Conservation (phyloP, 2,113 vertebrate genomes). For the Oncorhynchus tshawytscha region DNA sequence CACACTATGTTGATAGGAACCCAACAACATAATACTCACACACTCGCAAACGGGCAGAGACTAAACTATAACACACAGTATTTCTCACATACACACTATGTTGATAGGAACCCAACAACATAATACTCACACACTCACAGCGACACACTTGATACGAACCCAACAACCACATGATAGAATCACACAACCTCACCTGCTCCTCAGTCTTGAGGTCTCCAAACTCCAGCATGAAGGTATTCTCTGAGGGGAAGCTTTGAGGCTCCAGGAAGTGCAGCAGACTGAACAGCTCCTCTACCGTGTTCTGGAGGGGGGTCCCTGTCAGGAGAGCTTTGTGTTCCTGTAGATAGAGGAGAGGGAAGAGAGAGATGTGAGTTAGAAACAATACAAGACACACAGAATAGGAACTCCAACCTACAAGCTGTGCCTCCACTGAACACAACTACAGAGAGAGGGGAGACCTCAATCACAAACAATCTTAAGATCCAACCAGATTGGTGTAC, state of each 20-base stretch:
- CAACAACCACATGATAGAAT: not conserved
- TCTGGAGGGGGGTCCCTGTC: slow-evolving; percentile 96
- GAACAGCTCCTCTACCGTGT: slow-evolving; percentile 97
- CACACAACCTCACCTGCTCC: slow-evolving; percentile 79
- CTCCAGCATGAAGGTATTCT: slow-evolving; percentile 96
- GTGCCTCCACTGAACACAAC: not conserved
- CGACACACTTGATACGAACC: not conserved
- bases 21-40: too few species aligned
- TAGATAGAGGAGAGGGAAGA: slow-evolving; percentile 11
- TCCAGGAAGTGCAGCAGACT: slow-evolving; percentile 97
- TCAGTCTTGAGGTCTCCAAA: slow-evolving; percentile 98
- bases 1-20: too few species aligned
- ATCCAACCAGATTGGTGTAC: too few species aligned
- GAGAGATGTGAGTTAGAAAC: not conserved
- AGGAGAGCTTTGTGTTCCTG: slow-evolving; percentile 97
- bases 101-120: too few species aligned
- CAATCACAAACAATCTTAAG: too few species aligned
- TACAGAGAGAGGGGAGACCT: too few species aligned
- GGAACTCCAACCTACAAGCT: too few species aligned
- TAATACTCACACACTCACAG: not conserved
- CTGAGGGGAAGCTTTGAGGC: slow-evolving; percentile 89
- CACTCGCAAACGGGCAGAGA: too few species aligned
- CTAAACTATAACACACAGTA: too few species aligned
- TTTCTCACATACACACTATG: too few species aligned
- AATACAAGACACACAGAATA: not conserved